Percentiles rank a stretch among this genome's conserved stretches.
phyloP scores from a whole-genome alignment of 2,113 vertebrate genomes.

The Typhlomys cinereus region DNA sequence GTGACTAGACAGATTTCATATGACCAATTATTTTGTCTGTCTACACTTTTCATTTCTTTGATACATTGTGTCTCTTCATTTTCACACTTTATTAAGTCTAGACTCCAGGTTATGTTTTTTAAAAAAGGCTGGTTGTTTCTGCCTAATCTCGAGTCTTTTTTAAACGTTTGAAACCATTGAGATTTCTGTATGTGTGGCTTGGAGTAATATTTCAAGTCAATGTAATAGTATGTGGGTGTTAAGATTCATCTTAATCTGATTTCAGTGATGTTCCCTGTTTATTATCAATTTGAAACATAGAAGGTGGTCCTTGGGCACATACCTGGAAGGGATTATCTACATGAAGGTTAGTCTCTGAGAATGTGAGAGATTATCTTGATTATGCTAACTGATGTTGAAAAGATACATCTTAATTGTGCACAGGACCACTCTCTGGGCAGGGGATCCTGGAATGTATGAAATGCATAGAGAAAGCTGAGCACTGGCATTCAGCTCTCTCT shows the following conservation, averaged over 20 bases:
- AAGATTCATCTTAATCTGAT: neutral
- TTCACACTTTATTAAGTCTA: constrained; percentile 8
- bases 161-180: neutral
- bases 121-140: neutral
- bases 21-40: neutral
- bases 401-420: no score
- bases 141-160: neutral
- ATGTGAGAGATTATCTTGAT: no score
- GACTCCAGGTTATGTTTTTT: neutral
- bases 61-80: neutral
- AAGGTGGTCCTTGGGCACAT: no score
- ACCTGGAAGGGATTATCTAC: no score
- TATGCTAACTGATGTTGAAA: no score
- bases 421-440: no score
- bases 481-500: no score
- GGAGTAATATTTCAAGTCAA: neutral
- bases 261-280: neutral
- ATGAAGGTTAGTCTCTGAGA: no score
- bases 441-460: no score
- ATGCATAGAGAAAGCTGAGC: no score
- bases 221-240: neutral
- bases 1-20: neutral
- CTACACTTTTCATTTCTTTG: neutral
- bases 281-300: no score
- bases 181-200: neutral